Base-by-base conservation (phyloP, 23 tunicate species). In the Oikopleura albicans region DNA sequence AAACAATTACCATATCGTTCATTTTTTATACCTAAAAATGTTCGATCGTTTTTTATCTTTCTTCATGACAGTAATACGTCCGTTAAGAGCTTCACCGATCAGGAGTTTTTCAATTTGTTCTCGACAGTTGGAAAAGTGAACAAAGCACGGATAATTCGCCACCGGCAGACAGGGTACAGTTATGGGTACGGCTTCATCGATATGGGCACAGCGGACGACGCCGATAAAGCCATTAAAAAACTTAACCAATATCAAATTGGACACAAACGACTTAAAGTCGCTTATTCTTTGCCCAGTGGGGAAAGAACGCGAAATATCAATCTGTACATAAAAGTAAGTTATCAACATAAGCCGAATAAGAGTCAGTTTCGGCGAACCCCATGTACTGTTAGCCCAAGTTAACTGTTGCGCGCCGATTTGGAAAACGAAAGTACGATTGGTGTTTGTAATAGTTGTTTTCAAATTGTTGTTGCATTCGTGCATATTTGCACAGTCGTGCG, bases 101-200 rank as follows among this genome's bases (percentile, higher is more conserved):
- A 87, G 4, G 93, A 92, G 66, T 92, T 92, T 49, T 84, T 83
- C 85, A 84, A 86, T 40, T 39, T 92, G 0, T 92, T 92, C 83
- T 41, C 84, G 1, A 40, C 83, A 31, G 83, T 92, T 34, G 97
- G 97, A 0, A 41, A 66, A 0, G 90, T 91, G 1, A 85, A 84
- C 12, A 86, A 91, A 75, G 90, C 97, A 28, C 76, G 97, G 57
- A 89, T 92, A 35, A 92, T 92, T 40, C 87, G 97, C 31, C 92
- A 92, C 38, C 86, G 84, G 83, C 4, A 63, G 8, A 85, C 91
- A 40, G 92, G 94, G 27, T 92, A 92, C 83, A 89, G 92, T 41
- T 89, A 75, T 85, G 97, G 97, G 1, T 92, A 92, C 83, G 97
- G 97, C 1, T 92, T 92, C 85, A 92, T 92, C 56, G 84, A 87